phyloP scores from a whole-genome alignment of 2,888 invertebrate species.

The Serripes groenlandicus region DNA sequence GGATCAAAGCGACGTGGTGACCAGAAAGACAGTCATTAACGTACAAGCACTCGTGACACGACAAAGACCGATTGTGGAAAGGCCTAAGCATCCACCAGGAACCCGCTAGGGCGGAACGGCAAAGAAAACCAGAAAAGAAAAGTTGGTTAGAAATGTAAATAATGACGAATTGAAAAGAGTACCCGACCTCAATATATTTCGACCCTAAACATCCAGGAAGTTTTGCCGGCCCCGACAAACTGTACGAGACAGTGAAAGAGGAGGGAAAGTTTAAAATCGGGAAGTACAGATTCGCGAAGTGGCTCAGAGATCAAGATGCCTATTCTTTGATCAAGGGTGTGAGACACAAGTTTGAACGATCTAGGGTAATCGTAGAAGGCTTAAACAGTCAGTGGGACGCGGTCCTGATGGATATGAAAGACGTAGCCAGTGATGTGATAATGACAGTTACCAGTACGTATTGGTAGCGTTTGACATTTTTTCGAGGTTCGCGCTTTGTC shows the following conservation, averaged over 20 bases:
- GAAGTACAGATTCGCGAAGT: background rate
- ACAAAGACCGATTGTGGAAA: constrained; percentile 31
- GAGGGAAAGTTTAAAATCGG: background rate
- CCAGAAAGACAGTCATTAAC: too few relatives aligned
- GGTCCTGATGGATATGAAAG: constrained; percentile 37
- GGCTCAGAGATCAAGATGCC: constrained; percentile 41
- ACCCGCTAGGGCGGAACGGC: background rate
- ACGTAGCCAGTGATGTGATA: constrained; percentile 22
- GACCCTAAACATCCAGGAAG: constrained; percentile 27
- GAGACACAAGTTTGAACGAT: constrained; percentile 26
- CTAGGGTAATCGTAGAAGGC: constrained; percentile 42
- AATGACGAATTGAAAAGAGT: constrained; percentile 37
- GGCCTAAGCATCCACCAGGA: background rate
- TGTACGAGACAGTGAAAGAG: background rate
- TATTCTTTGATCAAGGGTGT: constrained; percentile 36
- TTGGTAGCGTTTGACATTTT: constrained; percentile 16
- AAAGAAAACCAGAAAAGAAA: background rate
- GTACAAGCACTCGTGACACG: too few relatives aligned
- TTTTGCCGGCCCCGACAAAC: constrained; percentile 18
- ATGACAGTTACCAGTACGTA: constrained; percentile 35
- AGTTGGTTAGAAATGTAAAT: background rate
- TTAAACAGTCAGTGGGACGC: constrained; percentile 45
- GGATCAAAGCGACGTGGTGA: background rate
- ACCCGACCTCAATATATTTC: constrained; percentile 6
- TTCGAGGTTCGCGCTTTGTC: constrained; percentile 4